Conservation (phyloP, 2,797 vertebrate genomes). For the Borostomias antarcticus region DNA sequence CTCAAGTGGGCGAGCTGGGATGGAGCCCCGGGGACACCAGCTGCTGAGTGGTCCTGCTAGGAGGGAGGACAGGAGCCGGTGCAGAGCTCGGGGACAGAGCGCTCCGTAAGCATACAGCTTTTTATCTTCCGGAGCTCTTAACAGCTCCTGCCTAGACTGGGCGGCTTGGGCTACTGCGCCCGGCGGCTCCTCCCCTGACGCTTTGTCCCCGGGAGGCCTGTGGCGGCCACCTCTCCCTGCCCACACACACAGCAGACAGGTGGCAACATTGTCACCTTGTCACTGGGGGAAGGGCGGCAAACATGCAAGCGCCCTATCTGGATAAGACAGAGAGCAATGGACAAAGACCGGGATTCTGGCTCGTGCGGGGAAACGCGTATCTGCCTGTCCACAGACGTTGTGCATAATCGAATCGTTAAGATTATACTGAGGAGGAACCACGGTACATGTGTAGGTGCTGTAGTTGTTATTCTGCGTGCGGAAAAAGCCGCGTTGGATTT, state of each 20-base stretch:
- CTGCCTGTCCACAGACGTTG: slow-evolving; percentile 36
- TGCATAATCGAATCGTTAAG: slow-evolving; percentile 32
- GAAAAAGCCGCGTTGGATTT: slow-evolving; percentile 29
- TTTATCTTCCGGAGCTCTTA: slow-evolving; percentile 1
- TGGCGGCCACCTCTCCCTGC: slow-evolving; percentile 4
- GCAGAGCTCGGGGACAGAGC: slow-evolving; percentile 17
- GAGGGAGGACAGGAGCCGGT: slow-evolving; percentile 20
- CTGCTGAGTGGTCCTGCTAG: not conserved
- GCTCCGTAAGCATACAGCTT: slow-evolving; percentile 20
- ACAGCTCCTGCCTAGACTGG: slow-evolving; percentile 3
- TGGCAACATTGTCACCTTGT: slow-evolving; percentile 40
- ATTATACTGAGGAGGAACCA: slow-evolving; percentile 22
- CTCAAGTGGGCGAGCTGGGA: slow-evolving; percentile 50
- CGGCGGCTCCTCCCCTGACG: not conserved
- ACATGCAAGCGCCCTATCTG: slow-evolving; percentile 57
- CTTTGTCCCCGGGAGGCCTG: slow-evolving; percentile 14
- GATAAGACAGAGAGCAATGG: slow-evolving; percentile 65
- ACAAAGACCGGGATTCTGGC: slow-evolving; percentile 38
- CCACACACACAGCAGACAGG: slow-evolving; percentile 30
- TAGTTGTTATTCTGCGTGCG: slow-evolving; percentile 7
- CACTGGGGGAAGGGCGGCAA: slow-evolving; percentile 46
- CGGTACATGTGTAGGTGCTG: slow-evolving; percentile 9
- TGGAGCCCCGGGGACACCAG: slow-evolving; percentile 24
- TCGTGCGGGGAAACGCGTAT: slow-evolving; percentile 50
- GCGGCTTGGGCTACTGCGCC: no score